Base-by-base conservation (phyloP, 2,888 invertebrate species). In the Tridacna gigas region DNA sequence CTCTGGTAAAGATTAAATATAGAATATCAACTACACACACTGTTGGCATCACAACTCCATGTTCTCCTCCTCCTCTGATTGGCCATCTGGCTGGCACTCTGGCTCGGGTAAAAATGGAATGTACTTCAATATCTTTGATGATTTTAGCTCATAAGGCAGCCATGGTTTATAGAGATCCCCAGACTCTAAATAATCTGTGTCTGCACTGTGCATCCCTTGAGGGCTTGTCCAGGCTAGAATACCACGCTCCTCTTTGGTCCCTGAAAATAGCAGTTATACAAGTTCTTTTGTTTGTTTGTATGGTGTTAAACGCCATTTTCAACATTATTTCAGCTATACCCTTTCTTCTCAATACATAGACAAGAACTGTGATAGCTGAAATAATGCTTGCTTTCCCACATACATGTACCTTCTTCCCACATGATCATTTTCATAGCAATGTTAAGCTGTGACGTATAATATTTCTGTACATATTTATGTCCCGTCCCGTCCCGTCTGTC, bases 181-280 rank as follows among this genome's bases (percentile, higher is more conserved):
- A 4, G 67, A 60, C 65, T 86, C 88, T 7, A 82, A 22, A 60
- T 88, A 86, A 25, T 80, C 56, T 1, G 67, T n/a, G 26, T 65
- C 74, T 7, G 73, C 60, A 13, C 73, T 25, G 15, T 65, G 26
- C 45, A 74, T 25, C 22, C 25, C 20, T 4, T 48, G 25, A 26
- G 77, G 73, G 9, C 65, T 56, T 47, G 82, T 83, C 90, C 90
- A 90, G 9, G 88, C 81, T 0, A 88, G 82, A 20, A 90, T 88
- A 1, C 90, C 90, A 18, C 90, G 75, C 60, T 90, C 90, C n/a
- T 89, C 84, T 77, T 86, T 84, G 12, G 89, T 89, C n/a, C 89
- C 90, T 90, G 77, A 22, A 80, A 85, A 67, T n/a, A n/a, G n/a
- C n/a, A n/a, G n/a, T n/a, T n/a, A n/a, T n/a, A n/a, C n/a, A n/a